A percentile compares a stretch with the other conserved stretches of the same genome.
Evolutionary conservation across 2,797 vertebrate species (phyloP).

Genomic region (Pristis pectinata): DNA sequence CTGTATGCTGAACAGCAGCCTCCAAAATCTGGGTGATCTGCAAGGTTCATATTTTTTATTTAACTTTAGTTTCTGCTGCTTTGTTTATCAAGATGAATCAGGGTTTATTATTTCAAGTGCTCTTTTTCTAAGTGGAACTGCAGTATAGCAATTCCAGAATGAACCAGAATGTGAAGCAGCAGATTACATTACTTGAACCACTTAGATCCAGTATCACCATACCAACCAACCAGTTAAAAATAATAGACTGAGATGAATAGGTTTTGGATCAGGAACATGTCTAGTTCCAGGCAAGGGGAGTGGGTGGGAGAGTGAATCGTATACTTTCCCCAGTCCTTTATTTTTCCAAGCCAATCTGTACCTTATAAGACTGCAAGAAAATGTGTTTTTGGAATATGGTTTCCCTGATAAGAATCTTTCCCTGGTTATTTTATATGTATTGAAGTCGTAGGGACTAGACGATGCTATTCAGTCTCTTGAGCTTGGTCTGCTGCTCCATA

Average conservation of each 20-base stretch:
- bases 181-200: conserved; percentile 11
- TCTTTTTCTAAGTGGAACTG: not conserved
- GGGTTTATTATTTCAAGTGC: not conserved
- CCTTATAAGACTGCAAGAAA: not conserved
- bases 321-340: not conserved
- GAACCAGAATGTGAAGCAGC: not conserved
- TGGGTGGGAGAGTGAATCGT: not conserved
- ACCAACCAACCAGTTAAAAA: conserved; percentile 9
- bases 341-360: not conserved
- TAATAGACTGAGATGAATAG: conserved; percentile 8
- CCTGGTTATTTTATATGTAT: not conserved
- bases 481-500: no score
- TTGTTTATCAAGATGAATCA: not conserved
- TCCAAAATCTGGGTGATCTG: not conserved
- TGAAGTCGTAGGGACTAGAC: no score
- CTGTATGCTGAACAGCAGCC: not conserved
- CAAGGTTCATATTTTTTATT: not conserved
- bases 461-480: no score
- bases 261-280: not conserved
- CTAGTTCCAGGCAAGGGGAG: not conserved
- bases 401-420: not conserved
- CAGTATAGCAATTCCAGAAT: not conserved
- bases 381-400: not conserved
- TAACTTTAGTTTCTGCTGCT: not conserved
- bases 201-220: conserved; percentile 12